phyloP scores from a whole-genome alignment of 2,113 vertebrate species.

The Protobothrops flavoviridis region DNA sequence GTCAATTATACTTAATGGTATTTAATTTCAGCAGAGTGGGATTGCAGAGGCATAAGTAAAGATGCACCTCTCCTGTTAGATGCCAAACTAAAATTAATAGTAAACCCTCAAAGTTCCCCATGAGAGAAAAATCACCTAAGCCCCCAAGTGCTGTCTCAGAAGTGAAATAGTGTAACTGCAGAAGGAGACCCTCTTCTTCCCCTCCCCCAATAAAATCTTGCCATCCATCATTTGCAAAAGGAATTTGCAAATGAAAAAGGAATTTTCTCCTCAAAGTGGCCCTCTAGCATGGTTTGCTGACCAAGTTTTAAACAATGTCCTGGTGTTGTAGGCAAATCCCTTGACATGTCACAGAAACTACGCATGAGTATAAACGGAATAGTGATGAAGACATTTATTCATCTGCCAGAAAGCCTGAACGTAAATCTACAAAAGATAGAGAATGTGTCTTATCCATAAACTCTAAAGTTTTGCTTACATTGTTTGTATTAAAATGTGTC shows the following conservation, averaged over 20 bases:
- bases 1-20: background rate
- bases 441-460: constrained; percentile 4
- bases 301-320: background rate
- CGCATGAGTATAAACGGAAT: background rate
- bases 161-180: background rate
- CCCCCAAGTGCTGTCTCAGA: background rate
- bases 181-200: background rate
- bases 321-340: background rate
- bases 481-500: background rate
- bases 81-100: background rate
- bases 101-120: background rate
- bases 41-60: background rate
- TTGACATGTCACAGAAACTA: background rate
- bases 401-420: background rate
- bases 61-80: background rate
- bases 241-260: no score
- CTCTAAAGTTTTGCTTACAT: background rate
- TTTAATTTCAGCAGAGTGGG: background rate
- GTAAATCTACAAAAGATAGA: background rate
- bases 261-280: background rate
- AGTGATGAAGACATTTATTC: background rate
- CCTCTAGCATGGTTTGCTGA: background rate
- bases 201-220: background rate
- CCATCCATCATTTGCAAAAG: background rate
- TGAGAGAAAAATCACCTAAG: background rate